These are phyloP conservation scores for Tuta absoluta DNA, from an alignment of 2,888 invertebrate species.

Conservation along the genomic window DNA sequence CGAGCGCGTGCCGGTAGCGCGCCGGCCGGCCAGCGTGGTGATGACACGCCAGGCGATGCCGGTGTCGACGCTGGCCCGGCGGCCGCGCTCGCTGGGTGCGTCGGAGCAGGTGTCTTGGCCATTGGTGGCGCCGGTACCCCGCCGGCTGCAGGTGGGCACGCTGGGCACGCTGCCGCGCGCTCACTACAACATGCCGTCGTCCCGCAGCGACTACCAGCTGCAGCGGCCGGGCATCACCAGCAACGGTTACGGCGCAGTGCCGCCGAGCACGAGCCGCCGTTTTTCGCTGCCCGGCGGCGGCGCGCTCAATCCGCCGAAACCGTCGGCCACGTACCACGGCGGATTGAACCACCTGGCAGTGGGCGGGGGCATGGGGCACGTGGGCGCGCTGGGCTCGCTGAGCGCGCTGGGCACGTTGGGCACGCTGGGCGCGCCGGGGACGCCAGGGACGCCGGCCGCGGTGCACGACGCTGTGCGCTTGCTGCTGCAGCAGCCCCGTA, in stretches of 20 bases:
- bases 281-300: conserved; percentile 79
- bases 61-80: conserved; percentile 57
- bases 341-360: conserved; percentile 72
- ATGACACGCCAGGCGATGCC: conserved; percentile 59
- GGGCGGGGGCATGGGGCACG: conserved; percentile 35
- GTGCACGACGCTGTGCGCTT: conserved; percentile 87
- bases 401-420: conserved; percentile 71
- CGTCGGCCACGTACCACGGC: conserved; percentile 84
- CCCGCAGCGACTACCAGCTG: conserved; percentile 83
- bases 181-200: conserved; percentile 78
- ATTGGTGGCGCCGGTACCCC: conserved; percentile 79
- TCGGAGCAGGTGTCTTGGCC: conserved; percentile 71
- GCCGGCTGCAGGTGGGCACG: conserved; percentile 72
- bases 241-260: conserved; percentile 75
- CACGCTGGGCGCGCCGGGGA: conserved; percentile 49
- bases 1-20: conserved; percentile 51
- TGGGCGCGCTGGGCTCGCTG: conserved; percentile 60
- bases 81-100: conserved; percentile 84
- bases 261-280: conserved; percentile 75
- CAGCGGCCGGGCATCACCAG: conserved; percentile 79
- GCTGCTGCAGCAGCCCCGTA: conserved; percentile 85
- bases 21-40: conserved; percentile 80
- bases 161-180: conserved; percentile 58
- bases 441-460: conserved; percentile 82
- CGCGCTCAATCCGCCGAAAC: conserved; percentile 71